phyloP scores from a whole-genome alignment of 2,113 vertebrate genomes.

The Zosterops borbonicus region DNA sequence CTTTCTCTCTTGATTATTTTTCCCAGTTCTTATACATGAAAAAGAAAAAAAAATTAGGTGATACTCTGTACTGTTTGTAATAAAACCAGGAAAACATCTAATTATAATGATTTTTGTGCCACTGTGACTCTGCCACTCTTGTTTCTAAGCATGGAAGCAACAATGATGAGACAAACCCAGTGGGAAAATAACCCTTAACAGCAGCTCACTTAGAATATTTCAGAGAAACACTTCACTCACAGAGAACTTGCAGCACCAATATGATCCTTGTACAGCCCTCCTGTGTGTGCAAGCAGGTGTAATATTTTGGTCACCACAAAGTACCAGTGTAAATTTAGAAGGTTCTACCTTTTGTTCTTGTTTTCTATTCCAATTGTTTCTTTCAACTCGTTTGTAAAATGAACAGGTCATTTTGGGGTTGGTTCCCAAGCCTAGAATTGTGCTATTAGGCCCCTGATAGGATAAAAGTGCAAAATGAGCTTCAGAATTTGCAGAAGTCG shows the following conservation, averaged over 20 bases:
- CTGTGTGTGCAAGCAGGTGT: not conserved
- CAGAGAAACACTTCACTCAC: not conserved
- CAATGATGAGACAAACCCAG: not conserved
- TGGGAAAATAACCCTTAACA: not conserved
- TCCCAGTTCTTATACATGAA: not conserved
- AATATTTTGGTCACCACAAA: not conserved
- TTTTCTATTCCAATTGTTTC: not conserved
- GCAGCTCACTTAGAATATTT: not conserved
- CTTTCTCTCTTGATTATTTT: not conserved
- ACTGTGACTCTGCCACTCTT: rapidly evolving
- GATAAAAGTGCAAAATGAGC: not conserved
- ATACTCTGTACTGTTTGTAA: not conserved
- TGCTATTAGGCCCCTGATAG: not conserved
- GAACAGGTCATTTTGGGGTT: not conserved
- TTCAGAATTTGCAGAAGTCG: not conserved
- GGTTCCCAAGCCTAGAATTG: not conserved
- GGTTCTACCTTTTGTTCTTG: not conserved
- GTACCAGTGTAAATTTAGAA: not conserved
- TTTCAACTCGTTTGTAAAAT: not conserved
- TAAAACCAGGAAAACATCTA: slow-evolving; percentile 2
- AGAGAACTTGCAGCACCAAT: not conserved
- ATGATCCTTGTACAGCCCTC: too few species aligned
- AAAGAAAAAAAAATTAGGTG: not conserved
- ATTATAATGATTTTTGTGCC: not conserved
- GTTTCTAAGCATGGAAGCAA: not conserved